A percentile compares a stretch with the other conserved stretches of the same genome.
Conservation (phyloP, 2,888 invertebrate species). For the Dione vanillae region DNA sequence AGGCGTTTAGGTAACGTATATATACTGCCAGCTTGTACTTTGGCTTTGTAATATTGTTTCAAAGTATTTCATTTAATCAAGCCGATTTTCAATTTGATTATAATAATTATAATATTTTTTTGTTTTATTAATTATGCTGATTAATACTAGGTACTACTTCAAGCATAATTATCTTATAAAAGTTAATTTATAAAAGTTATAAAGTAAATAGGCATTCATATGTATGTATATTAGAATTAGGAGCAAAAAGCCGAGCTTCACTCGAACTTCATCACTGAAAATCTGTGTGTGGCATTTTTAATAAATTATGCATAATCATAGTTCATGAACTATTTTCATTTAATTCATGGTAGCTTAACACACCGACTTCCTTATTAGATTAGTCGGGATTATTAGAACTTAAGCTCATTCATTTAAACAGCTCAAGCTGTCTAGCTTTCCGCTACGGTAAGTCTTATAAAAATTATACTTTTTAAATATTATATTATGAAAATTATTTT, state of each 20-base stretch:
- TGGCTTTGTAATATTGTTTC: slow-evolving; percentile 6
- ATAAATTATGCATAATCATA: too few relatives aligned
- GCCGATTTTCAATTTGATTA: not conserved
- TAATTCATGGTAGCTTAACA: not conserved
- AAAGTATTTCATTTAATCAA: slow-evolving; percentile 1
- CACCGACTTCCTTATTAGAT: not conserved
- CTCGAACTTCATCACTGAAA: too few relatives aligned
- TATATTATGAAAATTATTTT: too few relatives aligned
- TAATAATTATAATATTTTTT: not conserved
- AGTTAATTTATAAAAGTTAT: too few relatives aligned
- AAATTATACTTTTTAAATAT: not conserved
- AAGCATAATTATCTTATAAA: too few relatives aligned
- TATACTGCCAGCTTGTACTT: slow-evolving; percentile 4
- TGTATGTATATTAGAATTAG: too few relatives aligned
- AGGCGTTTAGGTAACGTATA: slow-evolving; percentile 6
- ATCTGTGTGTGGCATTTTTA: too few relatives aligned
- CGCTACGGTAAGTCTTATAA: not conserved
- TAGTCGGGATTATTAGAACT: not conserved
- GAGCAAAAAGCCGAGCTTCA: too few relatives aligned
- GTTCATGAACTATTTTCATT: not conserved
- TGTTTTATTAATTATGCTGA: too few relatives aligned
- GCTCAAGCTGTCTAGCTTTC: not conserved
- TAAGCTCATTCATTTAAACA: not conserved
- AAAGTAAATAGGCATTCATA: too few relatives aligned
- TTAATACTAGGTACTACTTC: too few relatives aligned